Evolutionary conservation across 2,888 invertebrate genomes (phyloP).

Genomic region (Trisateles emortualis): DNA sequence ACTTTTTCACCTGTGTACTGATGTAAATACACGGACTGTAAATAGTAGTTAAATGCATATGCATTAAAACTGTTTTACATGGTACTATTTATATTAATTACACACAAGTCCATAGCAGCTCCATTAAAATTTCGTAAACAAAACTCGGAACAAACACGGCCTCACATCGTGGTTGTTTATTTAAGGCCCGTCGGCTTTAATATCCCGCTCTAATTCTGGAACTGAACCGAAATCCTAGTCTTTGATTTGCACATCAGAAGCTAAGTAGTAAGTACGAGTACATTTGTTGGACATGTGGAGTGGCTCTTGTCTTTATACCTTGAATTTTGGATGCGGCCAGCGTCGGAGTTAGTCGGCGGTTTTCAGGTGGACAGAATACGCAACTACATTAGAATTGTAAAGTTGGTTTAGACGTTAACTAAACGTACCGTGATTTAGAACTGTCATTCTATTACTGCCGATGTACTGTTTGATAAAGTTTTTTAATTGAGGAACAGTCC

Average conservation of each 20-base stretch:
- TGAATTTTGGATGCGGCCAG: slow-evolving; percentile 74
- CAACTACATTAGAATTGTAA: slow-evolving; percentile 69
- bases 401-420: slow-evolving; percentile 59
- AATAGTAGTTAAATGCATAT: too few relatives aligned
- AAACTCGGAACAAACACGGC: slow-evolving; percentile 54
- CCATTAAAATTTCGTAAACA: slow-evolving; percentile 56
- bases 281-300: slow-evolving; percentile 66
- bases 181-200: slow-evolving; percentile 56
- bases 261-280: slow-evolving; percentile 38
- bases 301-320: slow-evolving; percentile 68
- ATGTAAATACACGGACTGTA: too few relatives aligned
- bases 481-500: slow-evolving; percentile 39
- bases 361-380: slow-evolving; percentile 71
- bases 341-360: slow-evolving; percentile 69
- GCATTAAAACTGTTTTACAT: slow-evolving; percentile 3
- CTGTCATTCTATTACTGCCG: slow-evolving; percentile 55
- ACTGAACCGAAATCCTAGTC: slow-evolving; percentile 57
- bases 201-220: slow-evolving; percentile 64
- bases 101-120: slow-evolving; percentile 44
- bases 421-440: slow-evolving; percentile 54
- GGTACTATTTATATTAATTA: slow-evolving; percentile 44
- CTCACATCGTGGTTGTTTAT: slow-evolving; percentile 58
- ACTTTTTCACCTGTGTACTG: background rate
- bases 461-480: slow-evolving; percentile 46
- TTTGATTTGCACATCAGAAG: slow-evolving; percentile 62